Percentiles rank a stretch among this genome's conserved stretches.
phyloP scores from a whole-genome alignment of 2,888 invertebrate species.

The Aethes cnicana region DNA sequence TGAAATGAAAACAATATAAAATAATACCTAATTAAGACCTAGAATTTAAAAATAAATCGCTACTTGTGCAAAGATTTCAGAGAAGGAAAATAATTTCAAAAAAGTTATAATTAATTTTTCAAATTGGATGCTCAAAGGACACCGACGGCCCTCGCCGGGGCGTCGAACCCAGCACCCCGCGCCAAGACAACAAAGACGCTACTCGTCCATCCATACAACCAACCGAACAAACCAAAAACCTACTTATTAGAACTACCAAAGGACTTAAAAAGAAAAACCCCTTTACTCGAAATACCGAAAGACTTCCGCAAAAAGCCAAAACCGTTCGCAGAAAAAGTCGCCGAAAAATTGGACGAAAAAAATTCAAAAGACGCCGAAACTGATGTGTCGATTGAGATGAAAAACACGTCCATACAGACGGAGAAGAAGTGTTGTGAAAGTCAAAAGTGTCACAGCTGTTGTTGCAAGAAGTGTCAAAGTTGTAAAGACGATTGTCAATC shows the following conservation, averaged over 20 bases:
- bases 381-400: slow-evolving; percentile 45
- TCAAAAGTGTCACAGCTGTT: slow-evolving; percentile 49
- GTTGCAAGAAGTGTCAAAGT: slow-evolving; percentile 41
- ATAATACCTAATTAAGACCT: too few relatives aligned
- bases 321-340: slow-evolving; percentile 39
- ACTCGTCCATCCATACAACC: slow-evolving; percentile 61
- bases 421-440: slow-evolving; percentile 28
- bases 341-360: neutral
- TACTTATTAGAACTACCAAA: slow-evolving; percentile 69
- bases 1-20: too few relatives aligned
- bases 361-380: slow-evolving; percentile 20
- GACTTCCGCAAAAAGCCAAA: slow-evolving; percentile 62
- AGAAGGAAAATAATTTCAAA: slow-evolving; percentile 7
- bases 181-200: slow-evolving; percentile 54
- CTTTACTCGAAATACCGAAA: slow-evolving; percentile 62
- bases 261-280: slow-evolving; percentile 62
- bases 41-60: too few relatives aligned
- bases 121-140: slow-evolving; percentile 67
- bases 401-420: slow-evolving; percentile 42
- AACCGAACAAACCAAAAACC: slow-evolving; percentile 44
- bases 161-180: slow-evolving; percentile 43
- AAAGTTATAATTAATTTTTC: slow-evolving; percentile 44
- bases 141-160: slow-evolving; percentile 65
- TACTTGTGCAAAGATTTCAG: neutral
- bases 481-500: slow-evolving; percentile 47